Conservation (phyloP, 1,140 invertebrate species). For the Drosophila teissieri region DNA sequence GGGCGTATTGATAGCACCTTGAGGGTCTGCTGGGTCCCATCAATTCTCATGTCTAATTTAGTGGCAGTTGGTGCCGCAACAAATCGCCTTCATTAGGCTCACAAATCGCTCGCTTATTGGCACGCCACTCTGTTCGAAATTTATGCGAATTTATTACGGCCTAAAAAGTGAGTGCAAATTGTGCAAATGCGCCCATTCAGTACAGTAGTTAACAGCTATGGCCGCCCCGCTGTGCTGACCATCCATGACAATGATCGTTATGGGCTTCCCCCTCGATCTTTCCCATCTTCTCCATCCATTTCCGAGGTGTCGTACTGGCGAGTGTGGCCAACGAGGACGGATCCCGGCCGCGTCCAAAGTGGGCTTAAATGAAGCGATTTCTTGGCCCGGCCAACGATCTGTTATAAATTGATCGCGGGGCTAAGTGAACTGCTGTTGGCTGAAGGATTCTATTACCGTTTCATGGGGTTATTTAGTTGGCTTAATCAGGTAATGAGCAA, state of each 20-base stretch:
- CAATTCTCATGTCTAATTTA: conserved; percentile 68
- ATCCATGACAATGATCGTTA: conserved; percentile 59
- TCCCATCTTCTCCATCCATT: not conserved
- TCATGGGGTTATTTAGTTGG: conserved; percentile 14
- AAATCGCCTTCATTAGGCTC: conserved; percentile 78
- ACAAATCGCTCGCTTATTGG: conserved; percentile 74
- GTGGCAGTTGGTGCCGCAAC: conserved; percentile 70
- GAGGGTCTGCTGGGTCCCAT: conserved; percentile 33
- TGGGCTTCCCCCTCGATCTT: conserved; percentile 1
- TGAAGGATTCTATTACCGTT: conserved; percentile 31
- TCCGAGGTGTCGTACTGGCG: conserved; percentile 23
- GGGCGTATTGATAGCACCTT: conserved; percentile 22
- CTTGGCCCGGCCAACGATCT: conserved; percentile 36
- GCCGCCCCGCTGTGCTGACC: conserved; percentile 61
- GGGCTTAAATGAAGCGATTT: conserved; percentile 63
- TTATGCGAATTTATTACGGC: conserved; percentile 70
- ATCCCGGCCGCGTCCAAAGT: conserved; percentile 19
- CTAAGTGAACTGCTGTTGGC: conserved; percentile 18
- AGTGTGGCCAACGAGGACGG: conserved; percentile 51
- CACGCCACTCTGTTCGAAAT: conserved; percentile 53
- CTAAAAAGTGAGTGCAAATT: conserved; percentile 68
- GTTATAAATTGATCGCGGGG: conserved; percentile 33
- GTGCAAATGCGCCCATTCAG: conserved; percentile 68
- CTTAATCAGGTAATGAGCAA: conserved; percentile 12
- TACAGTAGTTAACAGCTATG: conserved; percentile 75